Evolutionary conservation across 2,797 vertebrate genomes (phyloP), one percentile per base, ranked within the genome.

Genomic region (Lepus oiostolus): DNA sequence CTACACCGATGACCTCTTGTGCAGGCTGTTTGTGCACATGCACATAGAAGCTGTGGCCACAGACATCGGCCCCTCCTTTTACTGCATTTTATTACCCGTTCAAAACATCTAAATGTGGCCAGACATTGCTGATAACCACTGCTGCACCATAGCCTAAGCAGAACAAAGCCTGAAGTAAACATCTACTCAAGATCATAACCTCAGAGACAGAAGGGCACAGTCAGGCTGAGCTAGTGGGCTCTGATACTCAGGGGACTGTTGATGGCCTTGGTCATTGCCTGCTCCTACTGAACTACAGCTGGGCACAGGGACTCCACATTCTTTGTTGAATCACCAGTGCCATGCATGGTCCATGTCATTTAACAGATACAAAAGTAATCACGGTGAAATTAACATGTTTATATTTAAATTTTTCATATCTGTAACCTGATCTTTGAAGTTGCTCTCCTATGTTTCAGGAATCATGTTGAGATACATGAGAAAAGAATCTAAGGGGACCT

Each of bases 351-450:
- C n/a, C 21, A 50, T 88, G n/a, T 5, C 9, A 52, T 91, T 87
- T 81, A 35, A 94, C 30, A 89, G 71, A 68, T 89, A 60, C 35
- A 89, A 22, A 65, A 35, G 67, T 76, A 83, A 58, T 86, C 76
- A 68, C 38, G 63, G 42, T 75, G 77, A 52, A 72, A 77, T 91
- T 54, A 67, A 17, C 24, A 32, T 35, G 75, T 21, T 80, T 91
- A 28, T 52, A 62, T 79, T 30, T 7, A 58, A 58, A 58, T 19
- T 58, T 88, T 80, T 94, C 8, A 11, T 81, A 54, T 62, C 4
- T n/a, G 10, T 76, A 60, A 58, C 28, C 47, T 82, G 9, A 22
- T 88, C 24, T 84, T 92, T 92, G 85, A 60, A 75, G 62, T 76
- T 91, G 47, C 32, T 22, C 3, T 85, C 68, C 50, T 42, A 4